Conservation (phyloP, 2,797 vertebrate species). For the Margarornis squamiger region DNA sequence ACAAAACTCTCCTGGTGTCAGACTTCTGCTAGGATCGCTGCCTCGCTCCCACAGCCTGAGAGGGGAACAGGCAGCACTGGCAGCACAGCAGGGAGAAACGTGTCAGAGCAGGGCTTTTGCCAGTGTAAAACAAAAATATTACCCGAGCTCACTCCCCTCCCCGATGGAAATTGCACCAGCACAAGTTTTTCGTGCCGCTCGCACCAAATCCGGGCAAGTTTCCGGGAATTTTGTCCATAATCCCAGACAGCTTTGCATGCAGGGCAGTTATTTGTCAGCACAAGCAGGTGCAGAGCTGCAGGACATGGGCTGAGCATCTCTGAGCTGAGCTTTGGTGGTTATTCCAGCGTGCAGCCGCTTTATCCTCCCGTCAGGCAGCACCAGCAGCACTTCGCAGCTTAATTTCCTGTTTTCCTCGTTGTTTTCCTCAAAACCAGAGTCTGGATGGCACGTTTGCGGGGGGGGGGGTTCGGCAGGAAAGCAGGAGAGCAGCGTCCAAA, state of each 20-base stretch:
- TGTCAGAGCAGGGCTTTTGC: conserved; percentile 6
- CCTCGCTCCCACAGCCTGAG: conserved; percentile 7
- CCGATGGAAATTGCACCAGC: background rate
- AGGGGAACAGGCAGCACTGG: background rate
- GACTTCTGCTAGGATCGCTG: conserved; percentile 44
- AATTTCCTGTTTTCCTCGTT: background rate
- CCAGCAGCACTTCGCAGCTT: background rate
- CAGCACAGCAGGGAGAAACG: background rate
- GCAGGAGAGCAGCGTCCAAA: background rate
- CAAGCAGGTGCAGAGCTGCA: conserved; percentile 58
- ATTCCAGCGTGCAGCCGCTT: background rate
- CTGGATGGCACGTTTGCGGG: background rate
- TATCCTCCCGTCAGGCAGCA: background rate
- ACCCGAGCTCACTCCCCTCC: background rate
- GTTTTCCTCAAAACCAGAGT: background rate
- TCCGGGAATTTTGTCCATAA: background rate
- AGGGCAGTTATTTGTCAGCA: background rate
- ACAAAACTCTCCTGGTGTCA: conserved; percentile 59
- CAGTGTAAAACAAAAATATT: background rate
- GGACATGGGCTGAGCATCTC: conserved; percentile 46
- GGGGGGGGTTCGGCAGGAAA: background rate
- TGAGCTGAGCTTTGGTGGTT: background rate
- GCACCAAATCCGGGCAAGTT: background rate
- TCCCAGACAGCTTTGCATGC: background rate
- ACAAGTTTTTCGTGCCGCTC: fast-evolving